phyloP scores from a whole-genome alignment of 2,113 vertebrate genomes.

The Motacilla alba region DNA sequence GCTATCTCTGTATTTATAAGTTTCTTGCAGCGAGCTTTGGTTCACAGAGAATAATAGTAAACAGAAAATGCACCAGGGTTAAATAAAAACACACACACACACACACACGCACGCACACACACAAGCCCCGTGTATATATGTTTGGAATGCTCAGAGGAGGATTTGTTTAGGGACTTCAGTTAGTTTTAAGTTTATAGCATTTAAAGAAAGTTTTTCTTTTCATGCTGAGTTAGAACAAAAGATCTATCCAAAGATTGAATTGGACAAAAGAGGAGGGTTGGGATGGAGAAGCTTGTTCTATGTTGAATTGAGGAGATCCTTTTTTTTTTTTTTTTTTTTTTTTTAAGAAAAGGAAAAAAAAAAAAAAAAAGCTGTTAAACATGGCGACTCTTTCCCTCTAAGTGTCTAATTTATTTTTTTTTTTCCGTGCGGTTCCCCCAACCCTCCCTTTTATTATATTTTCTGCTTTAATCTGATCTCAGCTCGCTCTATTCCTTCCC shows the following conservation, averaged over 20 bases:
- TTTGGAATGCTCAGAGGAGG: constrained; percentile 72
- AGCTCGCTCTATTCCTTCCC: constrained; percentile 59
- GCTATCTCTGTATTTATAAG: constrained; percentile 59
- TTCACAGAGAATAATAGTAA: constrained; percentile 67
- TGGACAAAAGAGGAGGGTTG: constrained; percentile 79
- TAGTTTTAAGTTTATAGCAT: constrained; percentile 80
- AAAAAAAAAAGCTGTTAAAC: no score
- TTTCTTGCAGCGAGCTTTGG: constrained; percentile 66
- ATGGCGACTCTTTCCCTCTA: constrained; percentile 78
- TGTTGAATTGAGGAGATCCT: constrained; percentile 74
- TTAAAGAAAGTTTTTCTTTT: constrained; percentile 84
- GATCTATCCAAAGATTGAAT: constrained; percentile 73
- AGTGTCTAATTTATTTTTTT: constrained; percentile 64
- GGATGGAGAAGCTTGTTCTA: constrained; percentile 71
- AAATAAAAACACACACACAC: constrained; percentile 65
- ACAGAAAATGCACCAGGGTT: constrained; percentile 63
- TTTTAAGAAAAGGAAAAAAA: not conserved
- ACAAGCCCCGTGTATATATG: constrained; percentile 57
- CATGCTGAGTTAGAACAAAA: constrained; percentile 85
- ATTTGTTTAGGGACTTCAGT: constrained; percentile 79
- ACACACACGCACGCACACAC: not conserved
- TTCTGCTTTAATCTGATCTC: constrained; percentile 46
- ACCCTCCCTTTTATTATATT: not conserved
- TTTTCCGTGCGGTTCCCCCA: constrained; percentile 13
- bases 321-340: not conserved